Conservation (phyloP, 37 sponge, comb jelly and placozoan species). For the Tethya wilhelma region DNA sequence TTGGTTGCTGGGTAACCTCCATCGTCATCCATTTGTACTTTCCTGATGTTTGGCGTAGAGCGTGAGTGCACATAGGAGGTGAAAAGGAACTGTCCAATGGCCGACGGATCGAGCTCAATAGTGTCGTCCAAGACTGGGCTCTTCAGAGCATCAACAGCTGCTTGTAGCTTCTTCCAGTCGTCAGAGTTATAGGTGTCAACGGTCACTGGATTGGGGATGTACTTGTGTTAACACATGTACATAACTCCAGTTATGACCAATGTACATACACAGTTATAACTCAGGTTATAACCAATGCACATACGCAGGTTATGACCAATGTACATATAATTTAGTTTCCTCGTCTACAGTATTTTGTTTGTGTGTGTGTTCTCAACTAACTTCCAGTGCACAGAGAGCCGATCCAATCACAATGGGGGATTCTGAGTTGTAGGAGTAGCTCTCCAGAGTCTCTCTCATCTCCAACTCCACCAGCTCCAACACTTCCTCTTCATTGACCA, state of each 20-base stretch:
- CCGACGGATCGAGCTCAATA: constrained; percentile 42
- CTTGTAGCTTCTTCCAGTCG: constrained; percentile 61
- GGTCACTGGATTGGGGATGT: constrained; percentile 7
- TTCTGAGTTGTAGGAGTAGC: constrained; percentile 82
- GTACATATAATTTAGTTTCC: no score
- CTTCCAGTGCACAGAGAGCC: constrained; percentile 87
- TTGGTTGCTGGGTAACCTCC: neutral
- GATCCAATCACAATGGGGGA: constrained; percentile 91
- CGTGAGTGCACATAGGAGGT: constrained; percentile 47
- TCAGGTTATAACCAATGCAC: no score
- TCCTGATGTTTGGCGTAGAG: constrained; percentile 46
- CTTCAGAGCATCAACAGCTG: constrained; percentile 54
- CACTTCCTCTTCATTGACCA: constrained; percentile 73
- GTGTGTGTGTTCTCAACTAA: no score
- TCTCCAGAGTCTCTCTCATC: constrained; percentile 77
- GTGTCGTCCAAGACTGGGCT: constrained; percentile 5
- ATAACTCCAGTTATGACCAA: neutral
- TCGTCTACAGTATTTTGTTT: no score
- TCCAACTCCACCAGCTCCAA: constrained; percentile 92
- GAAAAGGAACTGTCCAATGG: constrained; percentile 38
- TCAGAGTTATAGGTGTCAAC: constrained; percentile 43
- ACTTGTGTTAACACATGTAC: neutral
- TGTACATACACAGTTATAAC: neutral
- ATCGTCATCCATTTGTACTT: neutral
- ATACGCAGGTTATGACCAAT: no score